Base-by-base conservation (phyloP, 1,140 invertebrate species). In the Procambarus clarkii region DNA sequence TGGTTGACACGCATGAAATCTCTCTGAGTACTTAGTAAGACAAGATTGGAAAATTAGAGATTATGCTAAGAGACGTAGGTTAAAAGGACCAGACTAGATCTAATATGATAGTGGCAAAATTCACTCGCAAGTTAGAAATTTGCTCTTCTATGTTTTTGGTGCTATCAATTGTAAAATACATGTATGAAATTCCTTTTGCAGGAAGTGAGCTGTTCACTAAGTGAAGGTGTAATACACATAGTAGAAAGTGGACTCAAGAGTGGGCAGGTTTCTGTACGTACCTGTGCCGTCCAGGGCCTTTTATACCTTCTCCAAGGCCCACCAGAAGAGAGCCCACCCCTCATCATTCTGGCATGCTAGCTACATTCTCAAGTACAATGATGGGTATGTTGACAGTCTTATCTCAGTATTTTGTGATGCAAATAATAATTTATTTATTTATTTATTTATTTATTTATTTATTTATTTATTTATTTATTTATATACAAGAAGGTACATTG, bases 211-310 rank as follows among this genome's bases (percentile, higher is more conserved):
- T 89, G 87, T 24, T 83, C 84, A n/a, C 44, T 80, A 24, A 93
- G 88, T 79, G 95, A 97, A 79, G 95, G 95, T 92, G 94, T 97
- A 0, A 95, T 96, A 92, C 96, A 96, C 92, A 93, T 96, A 11
- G 93, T 97, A 21, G 96, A 97, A 50, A 93, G 94, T 60, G 95
- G 96, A 93, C 95, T 97, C 2, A 96, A 96, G 94, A 96, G 96
- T 93, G 95, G 95, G 18, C 96, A 96, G 93, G 93, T 97, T 15
- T 95, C 96, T 2, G 96, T 96, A 21, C 95, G 96, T 93, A 96
- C 97, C 69, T 95, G 96, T 15, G 95, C 96, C 50, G 94, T 98
- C 34, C 96, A 97, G 94, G 97, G 97, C 2, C 94, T 97, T n/a
- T 94, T 98, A 8, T 98, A 97, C 94, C 94, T 98, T 77, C 94